Conservation (phyloP, 2,888 invertebrate species). For the Gastrophysa polygoni region DNA sequence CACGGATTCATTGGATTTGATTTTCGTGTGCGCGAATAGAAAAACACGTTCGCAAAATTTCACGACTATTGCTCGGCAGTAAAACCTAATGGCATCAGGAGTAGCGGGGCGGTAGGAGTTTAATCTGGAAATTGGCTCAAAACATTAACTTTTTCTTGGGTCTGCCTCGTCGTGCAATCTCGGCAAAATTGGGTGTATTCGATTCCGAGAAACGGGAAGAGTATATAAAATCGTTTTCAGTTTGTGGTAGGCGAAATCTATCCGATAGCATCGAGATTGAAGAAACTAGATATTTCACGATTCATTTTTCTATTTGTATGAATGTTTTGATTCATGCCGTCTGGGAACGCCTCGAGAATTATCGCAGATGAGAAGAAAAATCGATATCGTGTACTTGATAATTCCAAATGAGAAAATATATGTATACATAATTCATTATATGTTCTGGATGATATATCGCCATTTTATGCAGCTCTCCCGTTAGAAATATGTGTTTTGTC, state of each 20-base stretch:
- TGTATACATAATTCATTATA: too few relatives aligned
- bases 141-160: conserved; percentile 25
- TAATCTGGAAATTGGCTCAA: conserved; percentile 30
- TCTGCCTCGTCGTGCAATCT: conserved; percentile 9
- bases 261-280: not conserved
- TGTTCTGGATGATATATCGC: too few relatives aligned
- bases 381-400: too few relatives aligned
- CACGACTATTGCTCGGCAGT: conserved; percentile 17
- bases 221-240: conserved; percentile 12
- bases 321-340: too few relatives aligned
- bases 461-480: too few relatives aligned
- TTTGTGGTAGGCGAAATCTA: not conserved
- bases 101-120: conserved; percentile 26
- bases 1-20: not conserved
- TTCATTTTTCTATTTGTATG: not conserved
- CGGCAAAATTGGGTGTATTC: conserved; percentile 5
- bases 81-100: conserved; percentile 20
- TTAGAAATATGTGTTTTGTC: not conserved
- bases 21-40: not conserved
- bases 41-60: not conserved
- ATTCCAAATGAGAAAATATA: too few relatives aligned
- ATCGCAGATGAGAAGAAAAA: too few relatives aligned
- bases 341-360: too few relatives aligned
- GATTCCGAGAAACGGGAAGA: not conserved
- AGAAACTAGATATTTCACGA: not conserved